These are phyloP conservation scores for Procambarus clarkii DNA, from an alignment of 1,140 invertebrate genomes.

Conservation along the genomic window DNA sequence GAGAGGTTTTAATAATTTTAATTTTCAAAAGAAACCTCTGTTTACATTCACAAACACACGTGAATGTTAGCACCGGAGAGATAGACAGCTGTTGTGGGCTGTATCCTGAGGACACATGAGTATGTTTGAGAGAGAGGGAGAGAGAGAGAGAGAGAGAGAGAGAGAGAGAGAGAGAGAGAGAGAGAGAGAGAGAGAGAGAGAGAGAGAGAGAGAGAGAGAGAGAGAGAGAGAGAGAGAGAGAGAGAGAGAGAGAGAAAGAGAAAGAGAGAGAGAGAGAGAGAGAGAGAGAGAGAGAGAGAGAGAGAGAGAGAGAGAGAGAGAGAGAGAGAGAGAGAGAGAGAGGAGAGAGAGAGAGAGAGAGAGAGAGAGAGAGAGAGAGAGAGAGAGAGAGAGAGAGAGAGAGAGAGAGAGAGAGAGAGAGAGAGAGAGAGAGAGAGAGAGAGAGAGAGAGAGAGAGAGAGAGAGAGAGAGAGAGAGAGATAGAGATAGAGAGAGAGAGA, in stretches of 20 bases:
- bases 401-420: not conserved
- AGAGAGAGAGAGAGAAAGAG: not conserved
- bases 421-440: not conserved
- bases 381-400: conserved; percentile 2
- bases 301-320: not conserved
- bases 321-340: conserved; percentile 2
- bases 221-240: not conserved
- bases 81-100: no score
- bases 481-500: no score
- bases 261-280: not conserved
- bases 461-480: no score
- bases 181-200: not conserved
- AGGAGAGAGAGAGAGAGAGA: not conserved
- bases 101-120: no score
- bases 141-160: not conserved
- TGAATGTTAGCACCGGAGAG: no score
- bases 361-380: conserved; percentile 2
- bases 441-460: no score
- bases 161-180: not conserved
- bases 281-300: not conserved
- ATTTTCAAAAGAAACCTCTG: no score
- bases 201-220: not conserved
- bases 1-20: no score
- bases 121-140: no score
- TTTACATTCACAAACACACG: no score